Evolutionary conservation across 2,797 vertebrate species (phyloP), one percentile per base, ranked within the genome.

Genomic region (Periparus ater): DNA sequence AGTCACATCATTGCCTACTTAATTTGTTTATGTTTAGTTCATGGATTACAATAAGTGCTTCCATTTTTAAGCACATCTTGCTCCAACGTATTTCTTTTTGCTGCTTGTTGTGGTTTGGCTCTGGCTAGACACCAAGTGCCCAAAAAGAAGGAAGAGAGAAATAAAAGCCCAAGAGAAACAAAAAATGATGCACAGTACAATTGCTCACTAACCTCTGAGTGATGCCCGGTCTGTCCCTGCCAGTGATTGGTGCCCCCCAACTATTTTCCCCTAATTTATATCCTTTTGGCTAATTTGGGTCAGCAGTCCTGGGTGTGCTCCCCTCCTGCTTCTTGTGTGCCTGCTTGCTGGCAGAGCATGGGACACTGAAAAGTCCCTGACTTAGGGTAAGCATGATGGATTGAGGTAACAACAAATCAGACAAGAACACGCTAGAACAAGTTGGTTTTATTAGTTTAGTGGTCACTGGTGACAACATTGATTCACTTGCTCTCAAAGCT

Each of bases 11-110:
- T 80, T 87, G 51, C 23, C 66, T 77, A 17, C 36, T 86, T 78
- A 85, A 50, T 90, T 84, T 93, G 72, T 57, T 65, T 88, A 17
- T 47, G n/a, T 72, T 93, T 87, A 80, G 25, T 75, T 92, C n/a
- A 8, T 60, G 42, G 32, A 57, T 77, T 83, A 83, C 57, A 93
- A 50, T 77, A 87, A 85, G 47, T 72, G 38, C 32, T 87, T 91
- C 75, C 61, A 44, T 72, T 91, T 91, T 67, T 61, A 92, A 80
- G 47, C 18, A 12, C 0, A 0, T 78, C 25, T 90, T 65, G 40
- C 58, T 85, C 40, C 50, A 54, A 16, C 0, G 0, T 83, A 57
- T 61, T 90, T 81, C 11, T 84, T 89, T 85, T 88, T 75, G 45
- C 50, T 75, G 11, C 48, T 88, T 75, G 8, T 71, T 72, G 67